Evolutionary conservation across 2,888 invertebrate genomes (phyloP).

Genomic region (Brachyptera putata): DNA sequence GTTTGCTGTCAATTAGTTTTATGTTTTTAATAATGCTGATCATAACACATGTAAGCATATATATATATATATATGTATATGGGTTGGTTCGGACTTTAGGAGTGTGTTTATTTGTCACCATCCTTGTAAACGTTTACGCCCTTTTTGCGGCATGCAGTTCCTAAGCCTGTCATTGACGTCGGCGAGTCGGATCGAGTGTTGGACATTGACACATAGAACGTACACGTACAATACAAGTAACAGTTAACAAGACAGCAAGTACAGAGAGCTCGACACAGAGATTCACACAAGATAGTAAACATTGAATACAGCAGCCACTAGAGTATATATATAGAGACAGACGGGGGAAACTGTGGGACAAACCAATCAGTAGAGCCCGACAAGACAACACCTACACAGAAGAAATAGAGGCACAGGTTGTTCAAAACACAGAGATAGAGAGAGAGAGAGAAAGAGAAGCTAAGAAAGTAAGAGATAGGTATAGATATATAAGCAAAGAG

Average conservation of each 20-base stretch:
- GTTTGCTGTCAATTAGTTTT: too few relatives aligned
- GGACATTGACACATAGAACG: slow-evolving; percentile 28
- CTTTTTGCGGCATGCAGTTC: neutral
- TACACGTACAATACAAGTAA: slow-evolving; percentile 31
- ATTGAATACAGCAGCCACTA: slow-evolving; percentile 32
- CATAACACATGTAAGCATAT: too few relatives aligned
- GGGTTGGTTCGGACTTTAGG: too few relatives aligned
- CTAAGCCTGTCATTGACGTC: neutral
- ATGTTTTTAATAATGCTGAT: too few relatives aligned
- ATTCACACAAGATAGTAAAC: slow-evolving; percentile 23
- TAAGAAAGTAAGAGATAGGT: slow-evolving; percentile 31
- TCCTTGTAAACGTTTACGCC: slow-evolving; percentile 12
- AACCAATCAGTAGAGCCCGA: slow-evolving; percentile 14
- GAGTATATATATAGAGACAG: slow-evolving; percentile 28
- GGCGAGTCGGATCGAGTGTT: slow-evolving; percentile 17
- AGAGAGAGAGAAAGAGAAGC: slow-evolving; percentile 32
- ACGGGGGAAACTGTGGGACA: neutral
- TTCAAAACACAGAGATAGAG: slow-evolving; percentile 29
- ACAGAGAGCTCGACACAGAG: slow-evolving; percentile 26
- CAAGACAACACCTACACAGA: slow-evolving; percentile 32
- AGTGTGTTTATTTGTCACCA: slow-evolving; percentile 18
- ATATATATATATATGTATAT: too few relatives aligned
- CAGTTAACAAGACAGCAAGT: slow-evolving; percentile 22
- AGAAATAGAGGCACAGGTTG: slow-evolving; percentile 29
- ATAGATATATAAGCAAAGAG: slow-evolving; percentile 27